Conservation (phyloP, 2,888 invertebrate species). For the Rhagonycha fulva region DNA sequence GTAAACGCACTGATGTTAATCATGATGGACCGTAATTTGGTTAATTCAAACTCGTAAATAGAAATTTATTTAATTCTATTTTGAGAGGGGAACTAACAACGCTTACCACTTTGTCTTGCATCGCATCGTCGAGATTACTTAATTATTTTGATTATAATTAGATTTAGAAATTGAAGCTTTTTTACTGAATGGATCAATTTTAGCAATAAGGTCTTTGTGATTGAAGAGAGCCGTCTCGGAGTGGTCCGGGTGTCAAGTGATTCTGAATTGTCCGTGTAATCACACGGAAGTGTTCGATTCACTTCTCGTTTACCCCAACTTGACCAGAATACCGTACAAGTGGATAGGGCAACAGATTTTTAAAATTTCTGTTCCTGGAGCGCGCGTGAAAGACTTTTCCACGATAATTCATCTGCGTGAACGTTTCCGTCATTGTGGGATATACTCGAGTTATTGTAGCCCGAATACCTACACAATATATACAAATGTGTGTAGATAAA, state of each 20-base stretch:
- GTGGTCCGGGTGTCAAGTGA: conserved; percentile 34
- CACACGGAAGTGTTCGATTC: conserved; percentile 35
- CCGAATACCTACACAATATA: background rate
- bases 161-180: background rate
- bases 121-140: conserved; percentile 1
- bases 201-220: conserved; percentile 2
- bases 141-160: conserved; percentile 1
- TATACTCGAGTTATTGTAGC: background rate
- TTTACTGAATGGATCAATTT: background rate
- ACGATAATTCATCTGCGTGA: background rate
- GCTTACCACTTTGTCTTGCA: background rate
- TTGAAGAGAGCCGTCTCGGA: conserved; percentile 21
- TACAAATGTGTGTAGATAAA: conserved; percentile 1
- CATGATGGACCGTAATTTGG: conserved; percentile 33
- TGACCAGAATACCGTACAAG: conserved; percentile 24
- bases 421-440: background rate
- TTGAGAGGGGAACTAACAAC: conserved; percentile 1
- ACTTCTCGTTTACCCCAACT: conserved; percentile 30
- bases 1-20: conserved; percentile 37
- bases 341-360: conserved; percentile 22
- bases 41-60: conserved; percentile 23
- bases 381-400: background rate
- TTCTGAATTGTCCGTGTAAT: conserved; percentile 33
- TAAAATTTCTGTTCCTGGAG: background rate
- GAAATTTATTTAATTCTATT: conserved; percentile 20